A percentile compares a stretch with the other conserved stretches of the same genome.
These are phyloP conservation scores for Maconellicoccus hirsutus DNA, from an alignment of 1,140 invertebrate species.

Conservation along the genomic window DNA sequence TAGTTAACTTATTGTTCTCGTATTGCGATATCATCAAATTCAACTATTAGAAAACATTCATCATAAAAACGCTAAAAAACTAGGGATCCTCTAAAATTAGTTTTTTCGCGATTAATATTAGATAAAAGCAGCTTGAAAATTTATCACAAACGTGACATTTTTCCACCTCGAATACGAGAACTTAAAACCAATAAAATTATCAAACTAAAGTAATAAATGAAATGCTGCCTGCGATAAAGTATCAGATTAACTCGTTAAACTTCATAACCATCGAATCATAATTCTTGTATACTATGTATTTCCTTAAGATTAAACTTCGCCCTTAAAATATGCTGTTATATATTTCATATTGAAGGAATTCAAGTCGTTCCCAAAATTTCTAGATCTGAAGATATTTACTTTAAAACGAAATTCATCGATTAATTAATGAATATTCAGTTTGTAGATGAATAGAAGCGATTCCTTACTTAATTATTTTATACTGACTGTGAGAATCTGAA, in stretches of 20 bases:
- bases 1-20: too few relatives aligned
- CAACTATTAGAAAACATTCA: too few relatives aligned
- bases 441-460: too few relatives aligned
- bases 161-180: not conserved
- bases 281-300: not conserved
- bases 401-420: too few relatives aligned
- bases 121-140: not conserved
- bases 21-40: too few relatives aligned
- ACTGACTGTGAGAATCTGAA: too few relatives aligned
- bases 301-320: not conserved
- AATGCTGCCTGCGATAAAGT: not conserved
- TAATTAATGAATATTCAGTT: too few relatives aligned
- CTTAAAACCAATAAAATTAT: constrained; percentile 2
- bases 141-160: not conserved
- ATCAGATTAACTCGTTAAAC: constrained; percentile 2
- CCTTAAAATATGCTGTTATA: not conserved
- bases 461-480: too few relatives aligned
- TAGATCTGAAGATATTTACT: too few relatives aligned
- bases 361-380: not conserved
- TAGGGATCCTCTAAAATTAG: not conserved
- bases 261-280: not conserved
- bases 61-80: too few relatives aligned
- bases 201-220: not conserved
- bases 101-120: not conserved
- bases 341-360: not conserved